These are phyloP conservation scores for Melanaphis sacchari DNA, from an alignment of 1,140 invertebrate species.

Conservation along the genomic window DNA sequence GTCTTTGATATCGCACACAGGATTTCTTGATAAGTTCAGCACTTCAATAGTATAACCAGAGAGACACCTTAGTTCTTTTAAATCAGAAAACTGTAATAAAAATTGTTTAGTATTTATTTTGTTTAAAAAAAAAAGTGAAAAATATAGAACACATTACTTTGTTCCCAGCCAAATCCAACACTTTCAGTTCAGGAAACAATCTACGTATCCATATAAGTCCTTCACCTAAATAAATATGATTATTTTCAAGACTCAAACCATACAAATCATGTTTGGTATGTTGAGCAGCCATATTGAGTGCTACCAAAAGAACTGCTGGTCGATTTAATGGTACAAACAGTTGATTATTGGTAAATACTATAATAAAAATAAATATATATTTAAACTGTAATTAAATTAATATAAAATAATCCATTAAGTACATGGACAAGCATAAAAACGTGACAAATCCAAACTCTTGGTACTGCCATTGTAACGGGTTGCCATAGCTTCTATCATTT, in stretches of 20 bases:
- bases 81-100: slow-evolving; percentile 39
- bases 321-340: slow-evolving; percentile 53
- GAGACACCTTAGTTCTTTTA: slow-evolving; percentile 25
- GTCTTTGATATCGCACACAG: slow-evolving; percentile 27
- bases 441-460: slow-evolving; percentile 40
- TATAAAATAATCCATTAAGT: neutral
- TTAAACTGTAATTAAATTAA: neutral
- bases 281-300: slow-evolving; percentile 39
- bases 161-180: slow-evolving; percentile 35
- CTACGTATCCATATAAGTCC: slow-evolving; percentile 53
- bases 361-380: neutral
- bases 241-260: slow-evolving; percentile 43
- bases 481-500: slow-evolving; percentile 47
- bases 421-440: slow-evolving; percentile 29
- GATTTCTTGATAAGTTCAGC: slow-evolving; percentile 23
- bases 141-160: slow-evolving; percentile 5
- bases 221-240: slow-evolving; percentile 47
- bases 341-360: slow-evolving; percentile 40
- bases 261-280: slow-evolving; percentile 50
- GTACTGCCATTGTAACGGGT: slow-evolving; percentile 40
- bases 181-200: slow-evolving; percentile 51
- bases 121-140: neutral
- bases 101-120: neutral
- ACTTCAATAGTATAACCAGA: slow-evolving; percentile 40
- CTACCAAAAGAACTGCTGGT: slow-evolving; percentile 42